Conservation (phyloP, 2,797 vertebrate genomes). For the Sebastes cheni region DNA sequence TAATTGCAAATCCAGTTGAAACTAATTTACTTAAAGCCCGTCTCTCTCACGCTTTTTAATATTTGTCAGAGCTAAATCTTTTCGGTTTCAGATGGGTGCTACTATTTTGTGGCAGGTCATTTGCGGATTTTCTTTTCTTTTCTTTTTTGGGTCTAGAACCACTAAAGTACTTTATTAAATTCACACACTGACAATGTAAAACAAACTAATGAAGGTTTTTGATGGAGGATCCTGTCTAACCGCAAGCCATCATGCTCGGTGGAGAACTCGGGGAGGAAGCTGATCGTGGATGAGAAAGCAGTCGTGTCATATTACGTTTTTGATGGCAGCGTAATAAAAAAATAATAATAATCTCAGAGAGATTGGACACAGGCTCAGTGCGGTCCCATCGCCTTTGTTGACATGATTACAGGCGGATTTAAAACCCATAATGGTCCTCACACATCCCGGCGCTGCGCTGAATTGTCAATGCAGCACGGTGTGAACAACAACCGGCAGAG, state of each 20-base stretch:
- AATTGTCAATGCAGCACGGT: conserved; percentile 5
- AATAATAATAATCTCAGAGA: conserved; percentile 31
- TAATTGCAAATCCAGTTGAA: conserved; percentile 59
- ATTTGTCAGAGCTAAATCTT: conserved; percentile 23
- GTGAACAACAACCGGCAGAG: conserved; percentile 12
- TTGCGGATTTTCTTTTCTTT: not conserved
- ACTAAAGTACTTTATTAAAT: conserved; percentile 31
- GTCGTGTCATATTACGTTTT: not conserved
- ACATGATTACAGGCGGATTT: conserved; percentile 54
- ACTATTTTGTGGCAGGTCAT: conserved; percentile 4
- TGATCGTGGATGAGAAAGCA: conserved; percentile 1
- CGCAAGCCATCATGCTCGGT: not conserved
- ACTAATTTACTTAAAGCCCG: conserved; percentile 41
- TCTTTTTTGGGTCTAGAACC: not conserved
- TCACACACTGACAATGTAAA: not conserved
- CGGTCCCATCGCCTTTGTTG: conserved; percentile 29
- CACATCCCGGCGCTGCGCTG: not conserved
- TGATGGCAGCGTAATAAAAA: conserved; percentile 20
- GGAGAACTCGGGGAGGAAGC: not conserved
- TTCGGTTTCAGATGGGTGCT: conserved; percentile 8
- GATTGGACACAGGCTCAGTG: conserved; percentile 25
- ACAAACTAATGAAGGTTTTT: conserved; percentile 20
- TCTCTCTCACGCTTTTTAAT: conserved; percentile 29
- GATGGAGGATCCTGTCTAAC: conserved; percentile 8
- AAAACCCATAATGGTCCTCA: conserved; percentile 27